Percentiles rank a stretch among this genome's conserved stretches.
phyloP scores from a whole-genome alignment of 2,797 vertebrate species.

The Syngnathus rostellatus region DNA sequence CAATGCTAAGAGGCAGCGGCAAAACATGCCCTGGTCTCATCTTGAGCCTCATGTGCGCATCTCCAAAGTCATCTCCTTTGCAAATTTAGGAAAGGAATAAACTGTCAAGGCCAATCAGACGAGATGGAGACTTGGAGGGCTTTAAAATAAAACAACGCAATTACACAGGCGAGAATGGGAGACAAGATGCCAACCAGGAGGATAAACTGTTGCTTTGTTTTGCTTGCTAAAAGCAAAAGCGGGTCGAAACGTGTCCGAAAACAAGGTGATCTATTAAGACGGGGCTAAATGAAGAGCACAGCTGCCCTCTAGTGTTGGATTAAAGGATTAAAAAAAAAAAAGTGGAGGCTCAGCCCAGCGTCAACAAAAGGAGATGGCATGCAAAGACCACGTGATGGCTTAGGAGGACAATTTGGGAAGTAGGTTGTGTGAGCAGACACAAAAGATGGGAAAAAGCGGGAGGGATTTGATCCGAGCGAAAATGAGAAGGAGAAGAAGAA shows the following conservation, averaged over 20 bases:
- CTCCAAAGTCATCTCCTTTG: constrained; percentile 12
- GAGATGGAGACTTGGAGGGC: constrained; percentile 19
- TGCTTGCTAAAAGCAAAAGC: not conserved
- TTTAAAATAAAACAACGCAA: constrained; percentile 28
- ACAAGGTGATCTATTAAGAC: not conserved
- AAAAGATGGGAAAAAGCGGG: not conserved
- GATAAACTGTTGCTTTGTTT: not conserved
- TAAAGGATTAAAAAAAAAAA: constrained; percentile 1
- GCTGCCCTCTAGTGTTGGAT: constrained; percentile 60
- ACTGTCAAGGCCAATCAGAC: constrained; percentile 47
- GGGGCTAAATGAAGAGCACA: constrained; percentile 36
- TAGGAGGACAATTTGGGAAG: constrained; percentile 1
- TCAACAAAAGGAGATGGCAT: not conserved
- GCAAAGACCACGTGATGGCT: constrained; percentile 1
- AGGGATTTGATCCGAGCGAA: not conserved
- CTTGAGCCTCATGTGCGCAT: constrained; percentile 18
- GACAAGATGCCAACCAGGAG: not conserved
- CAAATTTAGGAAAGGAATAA: constrained; percentile 36
- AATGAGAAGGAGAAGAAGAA: not conserved
- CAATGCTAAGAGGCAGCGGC: not conserved
- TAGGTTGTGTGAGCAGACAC: constrained; percentile 1
- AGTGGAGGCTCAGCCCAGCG: not conserved
- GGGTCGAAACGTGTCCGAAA: not conserved
- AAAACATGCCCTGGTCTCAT: not conserved
- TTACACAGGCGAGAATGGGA: constrained; percentile 6